Percentiles rank a stretch among this genome's conserved stretches.
Conservation (phyloP, 1,140 invertebrate genomes). For the Nomia melanderi region DNA sequence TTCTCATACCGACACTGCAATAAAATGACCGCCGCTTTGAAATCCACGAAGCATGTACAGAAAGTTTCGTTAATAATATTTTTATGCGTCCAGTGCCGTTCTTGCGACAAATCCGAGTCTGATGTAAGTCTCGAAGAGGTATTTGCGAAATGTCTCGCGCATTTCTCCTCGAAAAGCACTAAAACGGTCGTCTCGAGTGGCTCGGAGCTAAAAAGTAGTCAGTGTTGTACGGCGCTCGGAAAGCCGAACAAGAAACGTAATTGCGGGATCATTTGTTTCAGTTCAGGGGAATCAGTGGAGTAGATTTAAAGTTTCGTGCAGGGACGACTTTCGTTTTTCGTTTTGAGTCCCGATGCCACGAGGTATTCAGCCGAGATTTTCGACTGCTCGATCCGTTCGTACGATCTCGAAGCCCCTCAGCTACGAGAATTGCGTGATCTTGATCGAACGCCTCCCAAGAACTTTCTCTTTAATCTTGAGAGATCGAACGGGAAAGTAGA, state of each 20-base stretch:
- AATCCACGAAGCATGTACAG: too few species aligned
- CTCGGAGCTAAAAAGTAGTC: background rate
- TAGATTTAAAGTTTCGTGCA: background rate
- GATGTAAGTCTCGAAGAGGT: background rate
- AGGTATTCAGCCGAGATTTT: background rate
- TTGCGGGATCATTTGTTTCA: conserved; percentile 24
- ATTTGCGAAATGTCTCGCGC: background rate
- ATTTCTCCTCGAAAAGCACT: background rate
- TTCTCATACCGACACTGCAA: too few species aligned
- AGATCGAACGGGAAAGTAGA: background rate
- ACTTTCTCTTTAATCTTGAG: background rate
- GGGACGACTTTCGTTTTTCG: conserved; percentile 3
- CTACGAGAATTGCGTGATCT: background rate
- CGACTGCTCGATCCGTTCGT: too few species aligned
- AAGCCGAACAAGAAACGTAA: conserved; percentile 17
- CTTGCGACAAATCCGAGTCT: background rate
- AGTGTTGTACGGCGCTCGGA: background rate
- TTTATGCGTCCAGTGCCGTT: background rate
- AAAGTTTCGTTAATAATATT: background rate
- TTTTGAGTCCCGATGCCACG: background rate
- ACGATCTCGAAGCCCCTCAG: background rate
- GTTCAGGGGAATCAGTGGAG: conserved; percentile 22
- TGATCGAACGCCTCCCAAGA: background rate
- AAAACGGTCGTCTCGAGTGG: background rate
- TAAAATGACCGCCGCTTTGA: too few species aligned